These are phyloP conservation scores for Caenorhabditis sp. DNA, from an alignment of 2,888 invertebrate species.

Conservation along the genomic window DNA sequence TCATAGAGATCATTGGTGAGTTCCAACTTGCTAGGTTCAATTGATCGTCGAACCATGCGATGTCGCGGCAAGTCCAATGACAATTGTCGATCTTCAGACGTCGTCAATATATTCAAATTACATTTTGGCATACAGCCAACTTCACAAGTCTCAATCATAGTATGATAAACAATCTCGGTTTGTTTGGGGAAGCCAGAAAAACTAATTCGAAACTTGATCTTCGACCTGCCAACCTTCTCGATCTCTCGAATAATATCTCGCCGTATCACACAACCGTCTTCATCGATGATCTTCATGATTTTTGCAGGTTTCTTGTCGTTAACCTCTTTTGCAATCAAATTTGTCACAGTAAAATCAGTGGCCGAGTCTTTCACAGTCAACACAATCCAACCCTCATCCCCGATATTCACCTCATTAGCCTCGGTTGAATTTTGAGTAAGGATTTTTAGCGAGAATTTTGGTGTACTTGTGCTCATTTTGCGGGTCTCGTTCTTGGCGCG, in stretches of 20 bases:
- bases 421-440: constrained; percentile 23
- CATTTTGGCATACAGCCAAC: constrained; percentile 39
- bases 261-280: constrained; percentile 32
- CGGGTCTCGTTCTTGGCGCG: constrained; percentile 31
- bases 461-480: constrained; percentile 21
- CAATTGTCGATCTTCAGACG: constrained; percentile 7
- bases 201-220: constrained; percentile 27
- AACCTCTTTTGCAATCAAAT: constrained; percentile 26
- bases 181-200: constrained; percentile 36
- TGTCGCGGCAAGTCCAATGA: constrained; percentile 31
- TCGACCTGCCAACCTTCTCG: constrained; percentile 12
- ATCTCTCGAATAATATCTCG: constrained; percentile 33
- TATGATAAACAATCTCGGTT: constrained; percentile 36
- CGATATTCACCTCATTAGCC: constrained; percentile 32
- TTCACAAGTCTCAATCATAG: constrained; percentile 33
- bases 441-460: constrained; percentile 30
- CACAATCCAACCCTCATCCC: constrained; percentile 43
- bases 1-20: constrained; percentile 32
- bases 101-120: constrained; percentile 23
- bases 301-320: constrained; percentile 5
- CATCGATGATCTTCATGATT: constrained; percentile 28
- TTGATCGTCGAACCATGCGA: constrained; percentile 22
- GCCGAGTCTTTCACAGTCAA: constrained; percentile 17
- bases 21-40: constrained; percentile 11
- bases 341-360: constrained; percentile 31